A percentile compares a stretch with the other conserved stretches of the same genome.
Evolutionary conservation across 2,113 vertebrate species (phyloP).

Genomic region (Phaethornis superciliosus): DNA sequence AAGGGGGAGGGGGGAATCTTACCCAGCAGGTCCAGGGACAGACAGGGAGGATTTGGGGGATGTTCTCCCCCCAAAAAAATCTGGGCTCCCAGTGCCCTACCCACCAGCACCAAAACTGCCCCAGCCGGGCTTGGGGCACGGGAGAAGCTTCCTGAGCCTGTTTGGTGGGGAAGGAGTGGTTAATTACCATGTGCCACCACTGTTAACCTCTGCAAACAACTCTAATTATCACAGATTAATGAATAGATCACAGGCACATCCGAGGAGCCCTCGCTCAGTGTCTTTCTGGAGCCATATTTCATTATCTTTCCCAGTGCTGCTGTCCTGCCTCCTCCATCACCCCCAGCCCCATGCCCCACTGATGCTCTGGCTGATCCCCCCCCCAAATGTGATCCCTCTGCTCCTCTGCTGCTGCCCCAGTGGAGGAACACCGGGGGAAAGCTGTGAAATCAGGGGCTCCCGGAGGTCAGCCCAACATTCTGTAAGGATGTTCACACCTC

Average conservation of each 20-base stretch:
- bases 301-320: slow-evolving; percentile 65
- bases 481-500: background rate
- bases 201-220: slow-evolving; percentile 82
- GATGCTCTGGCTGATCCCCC: slow-evolving; percentile 31
- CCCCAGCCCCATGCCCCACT: background rate
- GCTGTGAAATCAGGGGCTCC: background rate
- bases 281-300: slow-evolving; percentile 70
- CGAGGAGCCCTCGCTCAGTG: slow-evolving; percentile 63
- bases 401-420: background rate
- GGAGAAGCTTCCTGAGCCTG: slow-evolving; percentile 51
- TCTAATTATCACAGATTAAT: slow-evolving; percentile 84
- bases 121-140: background rate
- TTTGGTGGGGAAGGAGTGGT: slow-evolving; percentile 56
- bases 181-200: slow-evolving; percentile 77
- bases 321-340: background rate
- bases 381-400: slow-evolving; percentile 14
- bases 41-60: background rate
- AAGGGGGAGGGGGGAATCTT: background rate
- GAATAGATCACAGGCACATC: slow-evolving; percentile 74
- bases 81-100: background rate
- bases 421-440: background rate
- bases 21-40: background rate
- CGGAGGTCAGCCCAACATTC: too few species aligned
- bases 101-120: slow-evolving; percentile 2
- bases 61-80: background rate